Conservation (phyloP, 2,888 invertebrate species). For the Troides oblongomaculatus region DNA sequence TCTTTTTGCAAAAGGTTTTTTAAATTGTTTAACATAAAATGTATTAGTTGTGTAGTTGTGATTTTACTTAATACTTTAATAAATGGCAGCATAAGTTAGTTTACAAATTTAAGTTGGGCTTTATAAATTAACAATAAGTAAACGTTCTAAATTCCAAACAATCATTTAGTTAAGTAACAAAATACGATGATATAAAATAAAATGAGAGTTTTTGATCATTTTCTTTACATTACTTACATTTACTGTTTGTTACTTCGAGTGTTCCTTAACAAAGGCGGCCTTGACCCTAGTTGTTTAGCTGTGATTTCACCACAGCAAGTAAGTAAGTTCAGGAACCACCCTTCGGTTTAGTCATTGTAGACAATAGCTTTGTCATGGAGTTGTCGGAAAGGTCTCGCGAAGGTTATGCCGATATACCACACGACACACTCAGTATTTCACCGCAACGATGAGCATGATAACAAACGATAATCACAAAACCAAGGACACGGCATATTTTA, state of each 20-base stretch:
- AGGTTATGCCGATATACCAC: slow-evolving; percentile 43
- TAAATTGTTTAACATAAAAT: no score
- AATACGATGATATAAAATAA: no score
- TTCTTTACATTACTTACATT: neutral
- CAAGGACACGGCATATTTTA: slow-evolving; percentile 22
- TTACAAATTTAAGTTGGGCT: no score
- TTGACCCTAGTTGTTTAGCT: slow-evolving; percentile 45
- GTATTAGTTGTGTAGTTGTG: no score
- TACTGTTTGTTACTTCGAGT: slow-evolving; percentile 15
- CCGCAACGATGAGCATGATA: slow-evolving; percentile 22
- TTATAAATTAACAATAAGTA: no score
- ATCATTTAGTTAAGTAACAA: no score
- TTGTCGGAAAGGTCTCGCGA: slow-evolving; percentile 48
- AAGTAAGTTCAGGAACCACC: slow-evolving; percentile 41
- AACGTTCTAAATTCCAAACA: no score
- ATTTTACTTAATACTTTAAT: no score
- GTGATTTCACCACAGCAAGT: slow-evolving; percentile 46
- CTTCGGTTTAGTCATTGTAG: slow-evolving; percentile 67
- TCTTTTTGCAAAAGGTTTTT: no score
- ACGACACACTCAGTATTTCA: slow-evolving; percentile 26
- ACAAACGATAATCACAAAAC: slow-evolving; percentile 18
- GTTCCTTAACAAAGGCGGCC: slow-evolving; percentile 44
- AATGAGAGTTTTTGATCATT: no score
- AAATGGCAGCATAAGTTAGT: no score
- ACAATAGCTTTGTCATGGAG: slow-evolving; percentile 71